Base-by-base conservation (phyloP, 2,113 vertebrate species). In the Limnothrissa miodon region DNA sequence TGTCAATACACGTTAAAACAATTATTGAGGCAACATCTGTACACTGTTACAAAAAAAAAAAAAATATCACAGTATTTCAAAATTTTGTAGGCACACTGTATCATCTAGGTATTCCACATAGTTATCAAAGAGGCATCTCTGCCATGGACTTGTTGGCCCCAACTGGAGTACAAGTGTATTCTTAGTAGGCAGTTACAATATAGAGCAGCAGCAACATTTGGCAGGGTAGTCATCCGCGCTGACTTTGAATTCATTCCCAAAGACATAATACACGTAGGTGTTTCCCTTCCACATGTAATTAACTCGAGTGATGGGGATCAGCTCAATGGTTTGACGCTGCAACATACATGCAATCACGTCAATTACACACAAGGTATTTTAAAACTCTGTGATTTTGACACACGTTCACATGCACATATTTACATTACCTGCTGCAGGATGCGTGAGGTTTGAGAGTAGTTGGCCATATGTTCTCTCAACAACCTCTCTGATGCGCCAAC, bases 221-320 rank as follows among this genome's bases (percentile, higher is more conserved):
- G 86, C 93, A 0, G 94, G 96, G 82, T 96, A 95, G 84, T 92
- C 81, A 3, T 91, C 87, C 0, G 92, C 81, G 10, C 83, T 91
- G 39, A 95, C 93, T 56, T 90, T 5, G 53, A 90, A 84, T 84
- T 96, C 95, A 0, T 93, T 95, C 53, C 96, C 96, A 36, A 91
- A 95, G 39, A 96, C 92, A 0, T 21, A 94, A 87, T 94, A 96
- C 33, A 79, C 17, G 46, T 93, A 81, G 2, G 42, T 3, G 42
- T 87, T 85, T 23, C 86, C 91, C 84, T 95, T 94, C 96, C 95
- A 96, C 53, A 85, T 90, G 62, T 95, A 95, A 59, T 81, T 87
- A 9, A 95, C 93, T 78, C 92, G 94, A 1, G 94, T 94, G 78
- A 96, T 86, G 4, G 96, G 95, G 85, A 96, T 94, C 84, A 96